Base-by-base conservation (phyloP, 2,113 vertebrate genomes). In the Mugil cephalus region DNA sequence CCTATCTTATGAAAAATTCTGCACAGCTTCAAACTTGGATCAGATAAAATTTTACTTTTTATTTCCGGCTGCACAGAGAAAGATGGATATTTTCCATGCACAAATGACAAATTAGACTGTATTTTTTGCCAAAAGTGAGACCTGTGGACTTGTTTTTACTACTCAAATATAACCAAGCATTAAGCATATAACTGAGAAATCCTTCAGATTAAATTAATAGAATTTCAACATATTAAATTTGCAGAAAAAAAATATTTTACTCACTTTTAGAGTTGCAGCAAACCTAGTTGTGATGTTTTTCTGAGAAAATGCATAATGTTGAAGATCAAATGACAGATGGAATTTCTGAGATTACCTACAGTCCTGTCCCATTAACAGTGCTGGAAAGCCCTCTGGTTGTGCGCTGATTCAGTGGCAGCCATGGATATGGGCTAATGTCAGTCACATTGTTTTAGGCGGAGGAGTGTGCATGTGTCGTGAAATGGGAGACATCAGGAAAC, bases 331-430 rank as follows among this genome's bases (percentile, higher is more conserved):
- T 30, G 5, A 30, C 24, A 30, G 24, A 30, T 30, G 5, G 24
- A 30, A 5, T 30, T 5, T 30, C 24, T 30, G 24, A 30, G 3
- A 30, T 18, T 43, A 6, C 17, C 35, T 10, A 60, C 2, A 30
- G 19, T 45, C 19, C 14, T 43, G 2, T 62, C 34, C 46, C 21
- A 61, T 34, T 61, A 34, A 7, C 21, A 17, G 15, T 62, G 42
- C 40, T 46, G 42, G 40, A 14, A 46, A 13, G 59, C 3, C 8
- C 17, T 4, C n/a, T 17, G 3, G 1, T 0, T 38, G 7, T 19
- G 9, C 38, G 34, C 34, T 14, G 30, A 17, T 64, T 64, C 46
- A 50, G n/a, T n/a, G n/a, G 34, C 15, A 64, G 46, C 46, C 45
- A 48, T 17, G 36, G 45, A 12, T 13, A 5, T 2, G 3, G 19